phyloP scores from a whole-genome alignment of 1,140 invertebrate genomes.

The Drosophila watanabei region DNA sequence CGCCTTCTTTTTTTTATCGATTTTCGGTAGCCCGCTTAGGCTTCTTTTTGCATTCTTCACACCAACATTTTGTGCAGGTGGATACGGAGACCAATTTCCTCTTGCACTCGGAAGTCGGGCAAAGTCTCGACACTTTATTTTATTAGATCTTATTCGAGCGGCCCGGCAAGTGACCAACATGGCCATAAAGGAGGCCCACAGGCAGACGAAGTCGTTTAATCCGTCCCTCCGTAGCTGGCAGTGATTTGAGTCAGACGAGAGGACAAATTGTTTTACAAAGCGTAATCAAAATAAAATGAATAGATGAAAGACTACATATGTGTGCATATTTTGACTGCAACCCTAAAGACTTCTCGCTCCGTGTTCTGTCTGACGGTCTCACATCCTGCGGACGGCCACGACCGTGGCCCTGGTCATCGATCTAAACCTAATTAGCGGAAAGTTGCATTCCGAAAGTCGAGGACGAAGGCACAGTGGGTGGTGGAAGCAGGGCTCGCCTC shows the following conservation, averaged over 20 bases:
- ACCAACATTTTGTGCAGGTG: conserved; percentile 14
- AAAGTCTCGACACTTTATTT: conserved; percentile 72
- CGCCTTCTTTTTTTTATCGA: conserved; percentile 32
- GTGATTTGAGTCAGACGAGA: not conserved
- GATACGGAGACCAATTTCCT: conserved; percentile 8
- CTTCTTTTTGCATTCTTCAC: conserved; percentile 65
- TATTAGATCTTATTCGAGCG: conserved; percentile 67
- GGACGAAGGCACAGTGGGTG: conserved; percentile 24
- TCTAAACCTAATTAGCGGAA: conserved; percentile 81
- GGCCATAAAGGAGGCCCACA: conserved; percentile 27
- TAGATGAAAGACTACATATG: not conserved
- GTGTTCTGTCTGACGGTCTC: not conserved
- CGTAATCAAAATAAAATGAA: not conserved
- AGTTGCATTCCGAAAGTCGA: conserved; percentile 45
- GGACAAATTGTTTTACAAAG: not conserved
- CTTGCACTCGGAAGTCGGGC: conserved; percentile 40
- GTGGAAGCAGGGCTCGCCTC: not conserved
- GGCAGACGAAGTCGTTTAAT: conserved; percentile 28
- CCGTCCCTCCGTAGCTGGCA: conserved; percentile 30
- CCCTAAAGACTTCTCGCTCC: not conserved
- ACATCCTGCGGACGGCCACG: not conserved
- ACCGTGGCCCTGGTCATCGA: conserved; percentile 62
- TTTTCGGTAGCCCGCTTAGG: conserved; percentile 23
- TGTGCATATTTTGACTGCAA: not conserved
- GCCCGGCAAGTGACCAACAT: conserved; percentile 23